These are phyloP conservation scores for Hestina assimilis DNA, from an alignment of 1,140 invertebrate species.

Conservation along the genomic window DNA sequence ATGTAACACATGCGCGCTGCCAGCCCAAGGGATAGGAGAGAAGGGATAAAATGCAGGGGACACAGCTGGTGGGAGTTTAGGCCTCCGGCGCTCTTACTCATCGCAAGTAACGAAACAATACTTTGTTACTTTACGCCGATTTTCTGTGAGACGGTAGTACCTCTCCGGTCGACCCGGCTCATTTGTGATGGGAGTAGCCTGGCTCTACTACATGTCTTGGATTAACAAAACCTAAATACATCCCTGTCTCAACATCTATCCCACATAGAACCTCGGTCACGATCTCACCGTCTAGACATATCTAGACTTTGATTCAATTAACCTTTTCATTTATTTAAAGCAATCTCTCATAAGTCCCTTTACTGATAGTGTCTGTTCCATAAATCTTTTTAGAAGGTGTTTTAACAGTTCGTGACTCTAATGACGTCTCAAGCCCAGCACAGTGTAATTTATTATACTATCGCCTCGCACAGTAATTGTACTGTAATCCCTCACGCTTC, in stretches of 20 bases:
- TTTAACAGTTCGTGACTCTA: constrained; percentile 60
- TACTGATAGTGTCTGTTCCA: constrained; percentile 36
- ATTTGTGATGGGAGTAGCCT: too few relatives aligned
- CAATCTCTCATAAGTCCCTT: constrained; percentile 14
- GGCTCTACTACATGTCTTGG: too few relatives aligned
- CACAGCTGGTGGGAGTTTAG: too few relatives aligned
- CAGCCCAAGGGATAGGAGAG: too few relatives aligned
- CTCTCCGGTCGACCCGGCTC: too few relatives aligned
- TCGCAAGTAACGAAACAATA: too few relatives aligned
- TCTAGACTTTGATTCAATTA: constrained; percentile 29
- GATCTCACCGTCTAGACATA: constrained; percentile 4
- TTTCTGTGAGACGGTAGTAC: too few relatives aligned
- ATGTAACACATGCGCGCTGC: too few relatives aligned
- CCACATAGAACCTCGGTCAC: neutral
- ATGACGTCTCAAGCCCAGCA: constrained; percentile 34
- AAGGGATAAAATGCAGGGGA: too few relatives aligned
- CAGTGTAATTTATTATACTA: constrained; percentile 47
- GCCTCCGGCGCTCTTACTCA: too few relatives aligned
- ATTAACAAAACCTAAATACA: neutral
- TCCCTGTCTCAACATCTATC: neutral
- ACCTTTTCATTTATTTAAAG: constrained; percentile 21
- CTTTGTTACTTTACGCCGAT: too few relatives aligned
- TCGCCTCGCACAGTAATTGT: constrained; percentile 22
- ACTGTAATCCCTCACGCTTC: constrained; percentile 24
- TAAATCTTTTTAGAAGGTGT: constrained; percentile 52